These are phyloP conservation scores for Piliocolobus tephrosceles DNA, from an alignment of 2,113 vertebrate species.

Conservation along the genomic window DNA sequence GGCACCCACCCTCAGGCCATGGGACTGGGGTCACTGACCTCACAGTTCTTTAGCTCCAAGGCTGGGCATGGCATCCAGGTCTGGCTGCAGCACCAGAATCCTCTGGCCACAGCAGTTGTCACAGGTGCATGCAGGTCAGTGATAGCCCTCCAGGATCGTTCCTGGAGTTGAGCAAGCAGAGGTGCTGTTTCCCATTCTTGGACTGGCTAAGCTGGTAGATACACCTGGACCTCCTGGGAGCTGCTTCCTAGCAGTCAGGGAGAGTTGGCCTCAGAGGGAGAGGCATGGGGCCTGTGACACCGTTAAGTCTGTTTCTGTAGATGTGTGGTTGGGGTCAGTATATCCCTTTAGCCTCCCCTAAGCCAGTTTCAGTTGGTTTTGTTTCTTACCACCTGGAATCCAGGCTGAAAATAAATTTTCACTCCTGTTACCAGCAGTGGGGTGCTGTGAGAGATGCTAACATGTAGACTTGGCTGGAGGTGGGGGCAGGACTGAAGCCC, in stretches of 20 bases:
- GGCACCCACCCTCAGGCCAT: background rate
- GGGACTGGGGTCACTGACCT: background rate
- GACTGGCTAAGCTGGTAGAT: background rate
- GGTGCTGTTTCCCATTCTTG: background rate
- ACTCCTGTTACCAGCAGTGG: background rate
- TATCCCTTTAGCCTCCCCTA: background rate
- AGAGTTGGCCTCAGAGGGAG: background rate
- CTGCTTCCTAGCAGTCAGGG: background rate
- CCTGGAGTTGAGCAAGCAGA: background rate
- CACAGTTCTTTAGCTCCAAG: background rate
- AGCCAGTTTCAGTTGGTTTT: background rate
- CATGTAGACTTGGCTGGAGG: background rate
- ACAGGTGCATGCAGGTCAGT: background rate
- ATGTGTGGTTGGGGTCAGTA: rapidly evolving
- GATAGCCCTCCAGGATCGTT: background rate
- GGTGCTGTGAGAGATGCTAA: background rate
- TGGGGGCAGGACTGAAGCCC: background rate
- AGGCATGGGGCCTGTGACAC: rapidly evolving
- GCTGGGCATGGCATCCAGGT: background rate
- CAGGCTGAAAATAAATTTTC: background rate
- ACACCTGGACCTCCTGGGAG: background rate
- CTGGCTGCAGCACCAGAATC: too few relatives aligned
- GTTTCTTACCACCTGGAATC: background rate
- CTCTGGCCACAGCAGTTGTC: background rate
- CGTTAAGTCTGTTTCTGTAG: background rate